phyloP scores from a whole-genome alignment of 1,140 invertebrate species.

The Hycleus cichorii region DNA sequence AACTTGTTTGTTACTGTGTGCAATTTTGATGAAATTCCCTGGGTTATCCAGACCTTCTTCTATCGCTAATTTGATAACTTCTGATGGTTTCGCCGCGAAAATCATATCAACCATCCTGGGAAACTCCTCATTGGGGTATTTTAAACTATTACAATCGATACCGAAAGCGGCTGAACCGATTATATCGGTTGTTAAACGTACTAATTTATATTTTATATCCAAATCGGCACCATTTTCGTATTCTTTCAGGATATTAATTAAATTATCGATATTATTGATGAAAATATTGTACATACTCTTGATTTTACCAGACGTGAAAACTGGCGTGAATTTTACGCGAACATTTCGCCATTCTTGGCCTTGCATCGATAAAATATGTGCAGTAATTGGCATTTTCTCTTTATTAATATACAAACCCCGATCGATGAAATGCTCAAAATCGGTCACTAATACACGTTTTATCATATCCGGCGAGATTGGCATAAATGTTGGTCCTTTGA shows the following conservation, averaged over 20 bases:
- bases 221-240: background rate
- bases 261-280: constrained; percentile 3
- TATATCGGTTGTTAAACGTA: constrained; percentile 13
- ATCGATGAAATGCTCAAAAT: constrained; percentile 45
- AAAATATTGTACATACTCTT: constrained; percentile 40
- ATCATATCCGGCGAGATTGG: constrained; percentile 46
- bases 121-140: constrained; percentile 39
- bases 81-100: background rate
- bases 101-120: constrained; percentile 3
- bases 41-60: constrained; percentile 8
- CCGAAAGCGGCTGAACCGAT: constrained; percentile 40
- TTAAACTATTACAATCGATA: constrained; percentile 43
- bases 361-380: constrained; percentile 42
- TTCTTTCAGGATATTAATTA: background rate
- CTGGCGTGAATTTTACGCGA: constrained; percentile 41
- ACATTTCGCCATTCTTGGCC: constrained; percentile 45
- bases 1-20: constrained; percentile 18
- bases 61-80: constrained; percentile 29
- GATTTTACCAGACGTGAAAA: constrained; percentile 46
- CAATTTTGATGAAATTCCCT: constrained; percentile 6
- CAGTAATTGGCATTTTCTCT: constrained; percentile 42
- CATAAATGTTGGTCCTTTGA: constrained; percentile 18
- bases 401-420: constrained; percentile 40
- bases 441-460: constrained; percentile 42
- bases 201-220: constrained; percentile 9